Conservation (phyloP, 30 jellyfish, hydroid and myxozoan species). For the Aurelia sp. region DNA sequence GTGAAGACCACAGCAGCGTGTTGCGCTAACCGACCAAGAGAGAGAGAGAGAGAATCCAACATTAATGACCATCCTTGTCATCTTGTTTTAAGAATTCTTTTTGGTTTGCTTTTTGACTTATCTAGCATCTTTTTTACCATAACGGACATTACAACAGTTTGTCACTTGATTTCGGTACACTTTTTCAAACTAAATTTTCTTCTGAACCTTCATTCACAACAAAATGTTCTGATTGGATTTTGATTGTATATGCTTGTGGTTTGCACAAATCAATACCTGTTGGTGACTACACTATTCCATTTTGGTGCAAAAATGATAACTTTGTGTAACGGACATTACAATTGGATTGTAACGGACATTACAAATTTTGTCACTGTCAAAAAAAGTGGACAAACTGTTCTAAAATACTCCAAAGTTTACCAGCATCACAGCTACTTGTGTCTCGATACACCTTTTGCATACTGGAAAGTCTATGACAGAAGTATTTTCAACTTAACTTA, state of each 20-base stretch:
- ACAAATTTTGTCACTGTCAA: background rate
- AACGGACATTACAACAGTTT: constrained; percentile 22
- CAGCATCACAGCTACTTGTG: constrained; percentile 5
- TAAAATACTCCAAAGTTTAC: background rate
- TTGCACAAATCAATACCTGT: background rate
- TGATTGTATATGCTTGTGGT: background rate
- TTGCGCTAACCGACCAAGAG: no score
- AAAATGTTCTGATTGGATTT: no score
- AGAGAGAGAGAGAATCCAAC: no score
- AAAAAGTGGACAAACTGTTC: no score
- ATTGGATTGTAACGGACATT: constrained; percentile 25
- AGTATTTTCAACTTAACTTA: no score
- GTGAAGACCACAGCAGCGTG: no score
- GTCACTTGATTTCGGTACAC: no score
- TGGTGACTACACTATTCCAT: background rate
- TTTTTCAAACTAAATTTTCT: no score
- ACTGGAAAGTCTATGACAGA: no score
- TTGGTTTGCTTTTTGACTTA: background rate
- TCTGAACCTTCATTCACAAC: no score
- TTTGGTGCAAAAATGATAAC: constrained; percentile 13
- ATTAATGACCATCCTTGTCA: background rate
- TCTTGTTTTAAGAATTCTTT: background rate
- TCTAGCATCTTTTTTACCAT: background rate
- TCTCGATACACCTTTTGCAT: no score
- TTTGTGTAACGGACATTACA: constrained; percentile 22